Percentiles rank a stretch among this genome's conserved stretches.
Conservation (phyloP, 2,888 invertebrate genomes). For the Drosophila ezoana region DNA sequence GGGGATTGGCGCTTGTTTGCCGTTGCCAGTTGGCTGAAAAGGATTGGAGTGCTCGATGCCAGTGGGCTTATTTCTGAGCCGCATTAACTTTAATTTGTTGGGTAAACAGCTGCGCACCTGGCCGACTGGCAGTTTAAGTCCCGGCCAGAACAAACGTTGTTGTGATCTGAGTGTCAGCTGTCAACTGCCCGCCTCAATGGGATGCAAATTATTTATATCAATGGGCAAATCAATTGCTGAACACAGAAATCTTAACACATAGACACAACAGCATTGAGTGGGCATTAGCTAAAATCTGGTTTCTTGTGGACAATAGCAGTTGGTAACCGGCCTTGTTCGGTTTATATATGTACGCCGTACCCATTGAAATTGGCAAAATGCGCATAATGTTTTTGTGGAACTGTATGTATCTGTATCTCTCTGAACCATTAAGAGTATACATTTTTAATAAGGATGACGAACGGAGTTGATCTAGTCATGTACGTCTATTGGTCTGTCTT, state of each 20-base stretch:
- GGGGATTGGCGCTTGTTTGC: constrained; percentile 47
- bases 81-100: constrained; percentile 80
- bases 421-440: no score
- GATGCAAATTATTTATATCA: constrained; percentile 49
- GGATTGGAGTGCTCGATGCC: constrained; percentile 46
- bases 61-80: constrained; percentile 62
- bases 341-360: no score
- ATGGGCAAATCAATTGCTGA: constrained; percentile 47
- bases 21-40: constrained; percentile 61
- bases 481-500: no score
- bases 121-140: constrained; percentile 15
- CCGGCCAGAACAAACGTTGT: constrained; percentile 14
- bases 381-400: no score
- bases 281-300: background rate
- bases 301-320: background rate
- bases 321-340: background rate
- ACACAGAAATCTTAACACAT: constrained; percentile 23
- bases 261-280: constrained; percentile 1
- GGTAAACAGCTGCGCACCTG: constrained; percentile 67
- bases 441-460: no score
- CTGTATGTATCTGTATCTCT: no score
- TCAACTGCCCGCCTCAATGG: constrained; percentile 49
- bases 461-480: no score
- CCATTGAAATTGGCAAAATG: no score
- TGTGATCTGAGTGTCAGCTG: constrained; percentile 38